Evolutionary conservation across 2,113 vertebrate genomes (phyloP).

Genomic region (Neomonachus schauinslandi): DNA sequence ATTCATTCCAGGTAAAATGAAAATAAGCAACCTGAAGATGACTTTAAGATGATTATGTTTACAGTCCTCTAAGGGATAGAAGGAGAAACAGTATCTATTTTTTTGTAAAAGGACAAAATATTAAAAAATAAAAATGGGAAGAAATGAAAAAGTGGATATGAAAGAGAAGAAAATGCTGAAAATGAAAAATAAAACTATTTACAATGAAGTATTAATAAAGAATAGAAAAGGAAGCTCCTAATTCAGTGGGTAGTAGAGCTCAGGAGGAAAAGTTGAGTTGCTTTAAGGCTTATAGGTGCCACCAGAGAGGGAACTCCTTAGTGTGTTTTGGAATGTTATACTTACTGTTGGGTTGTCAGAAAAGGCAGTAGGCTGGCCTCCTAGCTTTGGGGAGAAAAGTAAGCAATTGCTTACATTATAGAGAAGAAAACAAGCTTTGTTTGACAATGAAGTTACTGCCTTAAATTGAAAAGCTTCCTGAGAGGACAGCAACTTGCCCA

Average conservation of each 20-base stretch:
- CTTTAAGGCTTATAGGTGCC: neutral
- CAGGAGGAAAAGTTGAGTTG: neutral
- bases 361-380: slow-evolving; percentile 64
- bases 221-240: neutral
- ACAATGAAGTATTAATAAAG: neutral
- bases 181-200: neutral
- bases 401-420: slow-evolving; percentile 53
- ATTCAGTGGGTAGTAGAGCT: neutral
- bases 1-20: neutral
- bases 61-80: neutral
- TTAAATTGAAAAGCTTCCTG: slow-evolving; percentile 63
- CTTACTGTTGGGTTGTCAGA: slow-evolving; percentile 56
- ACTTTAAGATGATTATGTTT: neutral
- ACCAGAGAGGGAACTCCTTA: slow-evolving; percentile 19
- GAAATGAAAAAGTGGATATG: neutral
- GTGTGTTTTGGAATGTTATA: slow-evolving; percentile 48
- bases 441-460: slow-evolving; percentile 73
- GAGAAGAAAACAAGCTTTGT: slow-evolving; percentile 78
- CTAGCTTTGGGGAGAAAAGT: slow-evolving; percentile 37
- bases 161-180: neutral
- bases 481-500: slow-evolving; percentile 74
- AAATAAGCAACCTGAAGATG: neutral
- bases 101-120: neutral
- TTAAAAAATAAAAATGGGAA: neutral
- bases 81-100: neutral